Conservation (phyloP, 2,888 invertebrate species). For the Harmothoe impar region DNA sequence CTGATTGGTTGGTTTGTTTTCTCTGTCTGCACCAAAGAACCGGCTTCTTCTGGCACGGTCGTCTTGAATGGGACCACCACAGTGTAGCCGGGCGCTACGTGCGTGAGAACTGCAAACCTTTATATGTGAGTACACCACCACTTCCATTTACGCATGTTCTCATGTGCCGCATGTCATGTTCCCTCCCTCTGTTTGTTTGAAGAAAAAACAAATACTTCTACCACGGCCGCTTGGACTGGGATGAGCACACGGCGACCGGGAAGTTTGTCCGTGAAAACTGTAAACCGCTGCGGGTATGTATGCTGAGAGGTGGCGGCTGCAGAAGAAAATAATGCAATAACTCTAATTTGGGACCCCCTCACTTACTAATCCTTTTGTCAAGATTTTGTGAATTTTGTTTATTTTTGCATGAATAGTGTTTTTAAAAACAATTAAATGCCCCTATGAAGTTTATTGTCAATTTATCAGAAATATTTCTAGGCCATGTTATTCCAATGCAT, state of each 20-base stretch:
- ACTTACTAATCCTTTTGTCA: too few relatives aligned
- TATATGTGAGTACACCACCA: conserved; percentile 88
- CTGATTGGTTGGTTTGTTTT: conserved; percentile 52
- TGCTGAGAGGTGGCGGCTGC: not conserved
- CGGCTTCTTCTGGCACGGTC: conserved; percentile 98
- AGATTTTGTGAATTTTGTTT: too few relatives aligned
- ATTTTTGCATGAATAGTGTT: too few relatives aligned
- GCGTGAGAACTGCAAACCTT: conserved; percentile 97
- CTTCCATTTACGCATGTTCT: not conserved
- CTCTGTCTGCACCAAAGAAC: conserved; percentile 86
- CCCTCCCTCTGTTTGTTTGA: conserved; percentile 52
- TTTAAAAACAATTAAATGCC: too few relatives aligned
- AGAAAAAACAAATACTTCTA: conserved; percentile 90
- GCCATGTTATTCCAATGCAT: too few relatives aligned
- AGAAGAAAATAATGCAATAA: too few relatives aligned
- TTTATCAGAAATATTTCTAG: too few relatives aligned
- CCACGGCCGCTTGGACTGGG: conserved; percentile 98
- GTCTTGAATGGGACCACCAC: conserved; percentile 98
- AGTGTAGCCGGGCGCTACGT: conserved; percentile 98
- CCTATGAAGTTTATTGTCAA: too few relatives aligned
- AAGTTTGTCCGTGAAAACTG: conserved; percentile 99
- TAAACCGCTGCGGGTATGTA: conserved; percentile 93
- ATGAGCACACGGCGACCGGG: conserved; percentile 96
- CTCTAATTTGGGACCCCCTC: too few relatives aligned
- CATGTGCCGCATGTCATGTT: conserved; percentile 19